Evolutionary conservation across 2,797 vertebrate species (phyloP).

Genomic region (Sebastes cheni): DNA sequence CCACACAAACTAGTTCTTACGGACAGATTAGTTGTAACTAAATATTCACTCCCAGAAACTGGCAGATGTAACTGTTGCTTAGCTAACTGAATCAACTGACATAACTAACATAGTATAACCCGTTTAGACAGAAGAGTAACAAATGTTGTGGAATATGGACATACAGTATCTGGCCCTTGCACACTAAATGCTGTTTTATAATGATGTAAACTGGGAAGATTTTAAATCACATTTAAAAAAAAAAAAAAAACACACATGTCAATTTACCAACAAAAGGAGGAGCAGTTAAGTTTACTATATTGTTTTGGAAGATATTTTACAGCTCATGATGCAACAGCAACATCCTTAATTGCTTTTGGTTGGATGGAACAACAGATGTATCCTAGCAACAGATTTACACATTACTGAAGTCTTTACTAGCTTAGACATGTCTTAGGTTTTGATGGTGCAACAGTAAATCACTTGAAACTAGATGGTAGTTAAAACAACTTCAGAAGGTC

Average conservation of each 20-base stretch:
- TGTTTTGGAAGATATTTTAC: not conserved
- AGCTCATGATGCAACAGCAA: not conserved
- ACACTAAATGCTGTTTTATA: not conserved
- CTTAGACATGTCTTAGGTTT: not conserved
- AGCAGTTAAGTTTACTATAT: too few species aligned
- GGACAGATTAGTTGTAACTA: too few species aligned
- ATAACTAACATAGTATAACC: not conserved
- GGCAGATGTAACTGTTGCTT: too few species aligned
- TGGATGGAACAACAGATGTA: not conserved
- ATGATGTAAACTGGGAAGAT: not conserved
- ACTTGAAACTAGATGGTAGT: not conserved
- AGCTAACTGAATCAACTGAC: too few species aligned
- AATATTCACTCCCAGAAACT: too few species aligned
- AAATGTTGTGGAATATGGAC: too few species aligned
- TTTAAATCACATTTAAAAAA: not conserved
- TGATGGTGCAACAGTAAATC: not conserved
- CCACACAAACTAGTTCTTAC: too few species aligned
- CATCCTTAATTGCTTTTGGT: not conserved
- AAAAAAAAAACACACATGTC: too few species aligned
- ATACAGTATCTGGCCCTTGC: too few species aligned
- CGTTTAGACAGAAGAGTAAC: rapidly evolving
- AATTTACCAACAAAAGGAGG: not conserved
- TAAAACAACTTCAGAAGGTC: not conserved
- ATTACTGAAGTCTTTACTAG: not conserved
- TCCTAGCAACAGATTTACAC: not conserved